Evolutionary conservation across 2,797 vertebrate genomes (phyloP), one percentile per base, ranked within the genome.

Genomic region (Micropoecilia bifurca): DNA sequence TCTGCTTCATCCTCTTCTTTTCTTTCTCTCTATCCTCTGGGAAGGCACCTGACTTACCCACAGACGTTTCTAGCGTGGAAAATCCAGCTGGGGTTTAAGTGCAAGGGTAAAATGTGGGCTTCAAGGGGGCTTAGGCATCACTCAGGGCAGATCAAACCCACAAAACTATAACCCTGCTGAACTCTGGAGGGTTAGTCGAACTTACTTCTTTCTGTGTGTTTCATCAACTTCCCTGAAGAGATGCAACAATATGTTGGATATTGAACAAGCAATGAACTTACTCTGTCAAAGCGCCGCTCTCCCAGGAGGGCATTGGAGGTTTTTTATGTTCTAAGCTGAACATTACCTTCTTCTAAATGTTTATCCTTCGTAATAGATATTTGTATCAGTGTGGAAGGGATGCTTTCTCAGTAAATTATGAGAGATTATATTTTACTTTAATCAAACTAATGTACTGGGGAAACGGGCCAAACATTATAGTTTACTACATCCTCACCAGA

Each of bases 31-130:
- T 63, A 81, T 89, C 93, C 89, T 69, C 66, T 41, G 92, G 90
- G 90, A 69, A 91, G 79, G 72, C 89, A 92, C 90, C 91, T 93
- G 90, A 93, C 90, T 92, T 90, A 84, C 90, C 87, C 82, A 1
- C 80, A 91, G 90, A 87, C 80, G 2, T 90, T 79, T 79, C 83
- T 87, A 88, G 85, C 88, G 83, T 77, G 78, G 85, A 93, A 94
- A 92, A 91, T 92, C 92, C 90, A 88, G 86, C 80, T 78, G 89
- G 86, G 90, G 83, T 91, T 94, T 89, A 90, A 90, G 90, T 89
- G 88, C 87, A 82, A 48, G 71, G 84, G 88, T 85, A 92, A 91
- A 92, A 89, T 90, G 84, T 83, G 82, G 86, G 89, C 91, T 92
- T 93, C 90, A 88, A 90, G 89, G 86, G 86, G 85, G 90, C 87